Percentiles rank a stretch among this genome's conserved stretches.
These are phyloP conservation scores for Calycopis cecrops DNA, from an alignment of 1,140 invertebrate genomes.

Conservation along the genomic window DNA sequence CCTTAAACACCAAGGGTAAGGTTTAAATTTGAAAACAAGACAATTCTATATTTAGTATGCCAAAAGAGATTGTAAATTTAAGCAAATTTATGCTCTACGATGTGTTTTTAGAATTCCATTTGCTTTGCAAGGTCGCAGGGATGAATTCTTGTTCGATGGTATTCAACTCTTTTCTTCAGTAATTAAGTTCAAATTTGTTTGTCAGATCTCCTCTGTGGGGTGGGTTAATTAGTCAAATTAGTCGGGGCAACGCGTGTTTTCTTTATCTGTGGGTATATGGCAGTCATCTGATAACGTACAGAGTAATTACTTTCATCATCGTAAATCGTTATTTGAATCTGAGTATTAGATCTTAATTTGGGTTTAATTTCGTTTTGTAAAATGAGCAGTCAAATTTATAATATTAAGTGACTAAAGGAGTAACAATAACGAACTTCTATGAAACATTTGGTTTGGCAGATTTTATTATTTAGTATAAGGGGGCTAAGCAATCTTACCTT, in stretches of 20 bases:
- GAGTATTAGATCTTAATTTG: too few relatives aligned
- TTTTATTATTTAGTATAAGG: too few relatives aligned
- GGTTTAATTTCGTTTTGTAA: too few relatives aligned
- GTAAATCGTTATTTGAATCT: too few relatives aligned
- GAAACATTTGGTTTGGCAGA: too few relatives aligned
- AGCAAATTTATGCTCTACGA: not conserved
- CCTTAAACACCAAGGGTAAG: conserved; percentile 11
- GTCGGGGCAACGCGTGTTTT: not conserved
- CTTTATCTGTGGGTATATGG: not conserved
- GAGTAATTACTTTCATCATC: too few relatives aligned
- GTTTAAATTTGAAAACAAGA: conserved; percentile 15
- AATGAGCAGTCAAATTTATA: too few relatives aligned
- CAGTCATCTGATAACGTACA: not conserved
- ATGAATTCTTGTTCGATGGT: not conserved
- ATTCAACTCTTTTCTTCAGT: not conserved
- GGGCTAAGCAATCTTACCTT: too few relatives aligned
- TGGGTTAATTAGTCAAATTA: conserved; percentile 8
- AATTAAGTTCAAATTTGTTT: conserved; percentile 1
- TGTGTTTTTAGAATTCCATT: not conserved
- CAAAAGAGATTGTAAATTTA: not conserved
- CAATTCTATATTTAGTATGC: too few relatives aligned
- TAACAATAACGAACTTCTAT: too few relatives aligned
- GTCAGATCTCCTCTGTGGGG: not conserved
- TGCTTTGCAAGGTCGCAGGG: not conserved
- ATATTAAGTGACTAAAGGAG: too few relatives aligned